Conservation (phyloP, 2,113 vertebrate species). For the Myrmecophaga tridactyla region DNA sequence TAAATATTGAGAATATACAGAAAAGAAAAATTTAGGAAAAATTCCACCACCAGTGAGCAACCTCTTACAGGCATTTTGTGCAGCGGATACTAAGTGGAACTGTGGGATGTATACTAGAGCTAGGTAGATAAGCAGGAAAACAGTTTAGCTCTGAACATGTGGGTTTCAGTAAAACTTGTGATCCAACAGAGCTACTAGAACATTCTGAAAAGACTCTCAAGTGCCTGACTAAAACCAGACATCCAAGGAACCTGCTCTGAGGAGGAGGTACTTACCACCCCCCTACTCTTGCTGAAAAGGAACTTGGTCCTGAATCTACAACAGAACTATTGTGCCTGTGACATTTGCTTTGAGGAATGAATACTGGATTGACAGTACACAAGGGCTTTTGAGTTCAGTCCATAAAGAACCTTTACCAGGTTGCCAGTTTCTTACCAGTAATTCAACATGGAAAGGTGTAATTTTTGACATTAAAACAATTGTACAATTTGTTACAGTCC, state of each 20-base stretch:
- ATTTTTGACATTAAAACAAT: conserved; percentile 10
- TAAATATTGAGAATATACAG: neutral
- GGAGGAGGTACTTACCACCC: conserved; percentile 3
- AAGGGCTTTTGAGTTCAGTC: conserved; percentile 71
- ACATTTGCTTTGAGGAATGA: conserved; percentile 81
- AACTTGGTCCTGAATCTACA: conserved; percentile 79
- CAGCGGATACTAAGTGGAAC: neutral
- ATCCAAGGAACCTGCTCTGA: conserved; percentile 7
- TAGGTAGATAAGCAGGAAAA: neutral
- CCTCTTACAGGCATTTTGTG: neutral
- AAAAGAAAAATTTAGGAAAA: neutral
- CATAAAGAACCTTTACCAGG: conserved; percentile 63
- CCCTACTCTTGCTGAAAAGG: conserved; percentile 45
- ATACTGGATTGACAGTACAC: conserved; percentile 71
- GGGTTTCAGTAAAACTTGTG: conserved; percentile 6
- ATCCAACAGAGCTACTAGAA: neutral
- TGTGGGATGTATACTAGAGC: neutral
- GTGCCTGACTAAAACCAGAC: conserved; percentile 28
- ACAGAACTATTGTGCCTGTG: conserved; percentile 79
- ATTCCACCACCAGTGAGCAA: neutral
- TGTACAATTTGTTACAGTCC: conserved; percentile 5
- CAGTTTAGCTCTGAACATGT: neutral
- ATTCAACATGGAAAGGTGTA: neutral
- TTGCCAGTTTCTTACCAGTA: neutral
- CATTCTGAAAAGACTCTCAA: neutral